A percentile compares a stretch with the other conserved stretches of the same genome.
Conservation (phyloP, 64 coral and sea anemone genomes). For the Stichodactyla helianthus region DNA sequence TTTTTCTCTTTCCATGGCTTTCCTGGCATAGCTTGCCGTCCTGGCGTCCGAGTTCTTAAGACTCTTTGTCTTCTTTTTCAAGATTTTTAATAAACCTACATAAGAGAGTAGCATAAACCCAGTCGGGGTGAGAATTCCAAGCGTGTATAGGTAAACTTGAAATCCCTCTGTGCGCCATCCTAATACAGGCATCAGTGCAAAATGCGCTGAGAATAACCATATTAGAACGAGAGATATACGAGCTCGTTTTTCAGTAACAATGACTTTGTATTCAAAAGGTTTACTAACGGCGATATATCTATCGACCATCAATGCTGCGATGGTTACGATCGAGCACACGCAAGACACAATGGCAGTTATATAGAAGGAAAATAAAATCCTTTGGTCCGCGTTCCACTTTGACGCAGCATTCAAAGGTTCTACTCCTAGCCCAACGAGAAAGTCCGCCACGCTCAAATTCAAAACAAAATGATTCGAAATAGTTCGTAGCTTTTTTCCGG, state of each 20-base stretch:
- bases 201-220: conserved; percentile 68
- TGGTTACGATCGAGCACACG: conserved; percentile 39
- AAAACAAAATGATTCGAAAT: conserved; percentile 38
- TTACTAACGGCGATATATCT: conserved; percentile 61
- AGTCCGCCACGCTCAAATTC: conserved; percentile 41
- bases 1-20: conserved; percentile 52
- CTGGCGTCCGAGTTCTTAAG: conserved; percentile 37
- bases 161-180: conserved; percentile 73
- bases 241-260: conserved; percentile 42
- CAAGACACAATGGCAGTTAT: conserved; percentile 36
- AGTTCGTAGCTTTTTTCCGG: conserved; percentile 27
- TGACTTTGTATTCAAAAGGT: conserved; percentile 65
- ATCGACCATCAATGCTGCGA: conserved; percentile 55
- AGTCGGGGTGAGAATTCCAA: conserved; percentile 67
- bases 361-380: conserved; percentile 27
- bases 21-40: conserved; percentile 47
- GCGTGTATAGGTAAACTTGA: conserved; percentile 70
- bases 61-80: conserved; percentile 49
- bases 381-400: conserved; percentile 25
- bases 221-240: conserved; percentile 43
- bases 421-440: conserved; percentile 34
- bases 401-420: conserved; percentile 33
- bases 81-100: conserved; percentile 47
- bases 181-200: conserved; percentile 61
- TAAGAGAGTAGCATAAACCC: conserved; percentile 65